Base-by-base conservation (phyloP, 2,113 vertebrate species). In the Caranx ignobilis region DNA sequence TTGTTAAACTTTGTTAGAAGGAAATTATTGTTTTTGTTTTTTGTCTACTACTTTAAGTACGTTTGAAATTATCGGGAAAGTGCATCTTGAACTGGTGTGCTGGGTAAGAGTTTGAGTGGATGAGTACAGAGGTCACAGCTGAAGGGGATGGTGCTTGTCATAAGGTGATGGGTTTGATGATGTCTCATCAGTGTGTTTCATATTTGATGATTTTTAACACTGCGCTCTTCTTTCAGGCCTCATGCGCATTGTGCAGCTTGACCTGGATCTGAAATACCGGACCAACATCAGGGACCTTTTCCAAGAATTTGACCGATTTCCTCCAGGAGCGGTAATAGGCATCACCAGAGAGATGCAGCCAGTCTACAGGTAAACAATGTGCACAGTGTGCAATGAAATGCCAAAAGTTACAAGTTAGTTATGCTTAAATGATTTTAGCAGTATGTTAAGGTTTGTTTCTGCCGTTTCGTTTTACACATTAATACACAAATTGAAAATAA, bases 261-360 rank as follows among this genome's bases (percentile, higher is more conserved):
- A 99, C 85, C 92, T 99, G 69, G 98, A 99, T 83, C 94, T 99
- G 41, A 97, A 98, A 82, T 98, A 96, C 92, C 94, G 94, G 87
- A 95, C 95, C 75, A 99, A 98, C 91, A 96, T 99, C 95, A 94
- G 94, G 85, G 95, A 98, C 72, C 94, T 99, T 63, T 99, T 99
- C 87, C 94, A 96, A 84, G 97, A 99, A 87, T 99, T 99, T 63
- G 91, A 96, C 68, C 94, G 50, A 61, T 99, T 99, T 88, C 91
- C 94, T 0, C 89, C 95, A 0, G 95, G 94, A 66, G 96, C 97
- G 0, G 92, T 99, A 26, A 97, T 99, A 5, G 98, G 98, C 67
- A 98, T 99, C 63, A 92, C 95, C 50, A 93, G 93, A 67, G 98
- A 99, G 91, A 98, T 99, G 97, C 98, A 99, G 84, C 98, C 98